phyloP scores from a whole-genome alignment of 2,113 vertebrate genomes.

The Erythrolamprus reginae region DNA sequence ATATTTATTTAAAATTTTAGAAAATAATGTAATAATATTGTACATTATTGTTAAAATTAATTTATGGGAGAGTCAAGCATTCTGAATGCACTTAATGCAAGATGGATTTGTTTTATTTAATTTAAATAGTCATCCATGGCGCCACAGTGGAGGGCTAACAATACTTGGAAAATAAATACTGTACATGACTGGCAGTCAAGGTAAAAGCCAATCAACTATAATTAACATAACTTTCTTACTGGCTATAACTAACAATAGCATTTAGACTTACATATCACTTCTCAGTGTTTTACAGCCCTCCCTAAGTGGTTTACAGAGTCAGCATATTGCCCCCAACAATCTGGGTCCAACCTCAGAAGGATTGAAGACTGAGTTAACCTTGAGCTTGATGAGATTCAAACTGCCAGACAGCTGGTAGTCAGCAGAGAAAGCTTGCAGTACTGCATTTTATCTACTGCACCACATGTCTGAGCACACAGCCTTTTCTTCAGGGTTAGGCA shows the following conservation, averaged over 20 bases:
- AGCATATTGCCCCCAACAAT: too few species aligned
- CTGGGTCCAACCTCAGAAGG: too few species aligned
- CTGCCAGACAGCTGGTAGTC: too few species aligned
- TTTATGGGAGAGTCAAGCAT: slow-evolving; percentile 11
- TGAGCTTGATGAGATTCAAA: too few species aligned
- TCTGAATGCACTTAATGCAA: slow-evolving; percentile 17
- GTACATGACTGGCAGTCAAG: neutral
- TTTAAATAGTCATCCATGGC: neutral
- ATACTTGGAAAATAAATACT: neutral
- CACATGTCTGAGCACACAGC: neutral
- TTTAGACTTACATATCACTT: too few species aligned
- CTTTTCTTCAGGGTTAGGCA: neutral
- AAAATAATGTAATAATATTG: neutral
- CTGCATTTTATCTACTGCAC: too few species aligned
- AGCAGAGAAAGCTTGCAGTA: too few species aligned
- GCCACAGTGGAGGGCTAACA: neutral
- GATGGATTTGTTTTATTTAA: neutral
- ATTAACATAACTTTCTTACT: neutral
- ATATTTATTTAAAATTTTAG: slow-evolving; percentile 15
- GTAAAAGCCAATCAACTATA: neutral
- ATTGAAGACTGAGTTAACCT: too few species aligned
- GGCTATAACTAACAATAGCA: neutral
- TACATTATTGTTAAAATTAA: slow-evolving; percentile 41
- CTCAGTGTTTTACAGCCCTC: too few species aligned
- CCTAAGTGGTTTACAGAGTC: too few species aligned